Evolutionary conservation across 2,113 vertebrate genomes (phyloP).

Genomic region (Amblyopsis rosae): DNA sequence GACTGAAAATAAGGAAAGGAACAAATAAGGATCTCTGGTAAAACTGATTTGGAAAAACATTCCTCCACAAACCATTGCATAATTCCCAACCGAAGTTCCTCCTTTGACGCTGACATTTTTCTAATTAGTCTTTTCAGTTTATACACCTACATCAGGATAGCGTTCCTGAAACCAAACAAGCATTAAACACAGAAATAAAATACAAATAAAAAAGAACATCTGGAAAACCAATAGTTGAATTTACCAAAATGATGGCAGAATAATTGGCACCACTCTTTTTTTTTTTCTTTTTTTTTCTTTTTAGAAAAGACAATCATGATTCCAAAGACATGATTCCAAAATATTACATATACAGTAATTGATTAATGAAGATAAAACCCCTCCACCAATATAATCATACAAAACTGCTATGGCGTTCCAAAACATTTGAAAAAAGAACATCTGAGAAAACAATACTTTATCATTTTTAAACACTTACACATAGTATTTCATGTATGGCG

Average conservation of each 20-base stretch:
- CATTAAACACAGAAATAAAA: conserved; percentile 84
- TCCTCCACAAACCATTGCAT: conserved; percentile 41
- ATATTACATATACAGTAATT: conserved; percentile 92
- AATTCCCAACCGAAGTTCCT: conserved; percentile 43
- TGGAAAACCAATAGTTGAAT: conserved; percentile 90
- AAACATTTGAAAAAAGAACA: conserved; percentile 86
- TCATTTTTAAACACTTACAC: conserved; percentile 95
- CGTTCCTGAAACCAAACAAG: conserved; percentile 85
- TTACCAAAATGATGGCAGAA: conserved; percentile 89
- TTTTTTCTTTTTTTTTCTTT: conserved; percentile 23
- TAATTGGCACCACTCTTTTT: conserved; percentile 81
- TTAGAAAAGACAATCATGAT: neutral
- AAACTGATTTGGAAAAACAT: conserved; percentile 51
- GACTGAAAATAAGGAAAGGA: conserved; percentile 27
- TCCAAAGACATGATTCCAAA: conserved; percentile 85
- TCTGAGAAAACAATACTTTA: conserved; percentile 85
- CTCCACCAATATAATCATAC: conserved; percentile 88
- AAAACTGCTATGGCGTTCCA: conserved; percentile 88
- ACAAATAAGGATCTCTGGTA: conserved; percentile 54
- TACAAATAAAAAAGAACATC: conserved; percentile 86
- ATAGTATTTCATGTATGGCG: conserved; percentile 95
- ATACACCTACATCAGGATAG: conserved; percentile 90
- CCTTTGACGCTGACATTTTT: conserved; percentile 31
- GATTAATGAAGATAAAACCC: conserved; percentile 90
- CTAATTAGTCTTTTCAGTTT: conserved; percentile 72